Percentiles rank a stretch among this genome's conserved stretches.
Conservation (phyloP, 2,113 vertebrate species). For the Bostrychus sinensis region DNA sequence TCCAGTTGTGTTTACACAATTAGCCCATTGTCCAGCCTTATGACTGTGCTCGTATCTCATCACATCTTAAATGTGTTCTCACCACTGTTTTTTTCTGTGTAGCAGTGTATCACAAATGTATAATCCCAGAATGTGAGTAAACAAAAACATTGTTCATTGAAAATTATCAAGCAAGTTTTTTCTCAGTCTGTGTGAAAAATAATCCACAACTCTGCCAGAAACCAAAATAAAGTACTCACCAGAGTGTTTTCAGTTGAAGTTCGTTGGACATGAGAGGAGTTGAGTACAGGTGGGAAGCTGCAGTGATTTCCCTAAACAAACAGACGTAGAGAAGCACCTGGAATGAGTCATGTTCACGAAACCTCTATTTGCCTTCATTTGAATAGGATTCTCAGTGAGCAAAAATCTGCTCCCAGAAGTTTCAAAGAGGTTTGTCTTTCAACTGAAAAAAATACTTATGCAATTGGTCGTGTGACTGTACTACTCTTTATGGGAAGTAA, state of each 20-base stretch:
- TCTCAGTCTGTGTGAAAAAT: not conserved
- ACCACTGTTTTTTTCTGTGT: constrained; percentile 18
- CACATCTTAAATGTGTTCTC: constrained; percentile 29
- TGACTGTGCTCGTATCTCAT: constrained; percentile 62
- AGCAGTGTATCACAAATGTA: no score
- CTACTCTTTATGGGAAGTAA: no score
- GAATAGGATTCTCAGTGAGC: constrained; percentile 42
- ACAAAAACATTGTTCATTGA: no score
- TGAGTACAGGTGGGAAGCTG: constrained; percentile 43
- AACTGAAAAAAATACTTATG: no score
- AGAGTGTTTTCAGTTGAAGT: constrained; percentile 61
- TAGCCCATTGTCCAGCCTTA: constrained; percentile 63
- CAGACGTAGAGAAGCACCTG: constrained; percentile 62
- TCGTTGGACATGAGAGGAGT: constrained; percentile 43
- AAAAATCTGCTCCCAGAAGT: not conserved
- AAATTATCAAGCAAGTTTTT: no score
- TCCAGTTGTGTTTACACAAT: no score
- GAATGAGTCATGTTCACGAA: constrained; percentile 35
- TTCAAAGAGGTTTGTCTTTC: not conserved
- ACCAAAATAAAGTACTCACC: constrained; percentile 46
- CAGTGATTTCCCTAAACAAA: constrained; percentile 82
- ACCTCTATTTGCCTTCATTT: constrained; percentile 71
- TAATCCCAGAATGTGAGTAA: no score
- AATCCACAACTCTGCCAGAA: not conserved
- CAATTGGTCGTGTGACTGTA: no score